phyloP scores from a whole-genome alignment of 2,113 vertebrate genomes.

The Peromyscus leucopus region DNA sequence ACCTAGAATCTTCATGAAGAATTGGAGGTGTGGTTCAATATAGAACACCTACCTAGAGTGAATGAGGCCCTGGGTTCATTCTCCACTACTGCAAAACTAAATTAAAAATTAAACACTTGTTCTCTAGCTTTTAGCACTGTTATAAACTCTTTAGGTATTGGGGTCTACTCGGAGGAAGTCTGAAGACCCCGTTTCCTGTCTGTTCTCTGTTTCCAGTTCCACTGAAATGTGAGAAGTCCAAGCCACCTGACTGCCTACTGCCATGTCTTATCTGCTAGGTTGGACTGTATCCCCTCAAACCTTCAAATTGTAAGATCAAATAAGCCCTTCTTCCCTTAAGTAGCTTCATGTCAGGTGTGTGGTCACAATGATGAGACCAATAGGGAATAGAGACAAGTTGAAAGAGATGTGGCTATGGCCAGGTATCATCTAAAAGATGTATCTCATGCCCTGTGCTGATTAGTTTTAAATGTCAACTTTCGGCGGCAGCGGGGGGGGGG shows the following conservation, averaged over 20 bases:
- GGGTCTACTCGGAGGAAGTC: not conserved
- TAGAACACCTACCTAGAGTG: not conserved
- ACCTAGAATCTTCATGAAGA: not conserved
- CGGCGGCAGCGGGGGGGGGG: no score
- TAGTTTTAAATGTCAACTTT: not conserved
- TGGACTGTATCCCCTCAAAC: not conserved
- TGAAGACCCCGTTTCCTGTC: not conserved
- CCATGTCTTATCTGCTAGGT: not conserved
- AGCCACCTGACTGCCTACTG: not conserved
- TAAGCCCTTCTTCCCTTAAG: not conserved
- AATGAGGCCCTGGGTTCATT: not conserved
- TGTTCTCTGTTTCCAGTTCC: not conserved
- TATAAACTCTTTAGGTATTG: not conserved
- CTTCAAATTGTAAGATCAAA: not conserved
- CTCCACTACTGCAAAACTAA: not conserved
- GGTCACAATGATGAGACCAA: not conserved
- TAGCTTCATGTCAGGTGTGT: not conserved
- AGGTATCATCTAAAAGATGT: not conserved
- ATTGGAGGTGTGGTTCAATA: not conserved
- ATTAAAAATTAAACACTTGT: no score
- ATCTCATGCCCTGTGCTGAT: not conserved
- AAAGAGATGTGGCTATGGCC: not conserved
- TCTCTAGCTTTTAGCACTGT: not conserved
- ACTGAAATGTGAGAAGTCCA: not conserved
- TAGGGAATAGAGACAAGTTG: not conserved